Base-by-base conservation (phyloP, 1,140 invertebrate genomes). In the Neodiprion virginianus region DNA sequence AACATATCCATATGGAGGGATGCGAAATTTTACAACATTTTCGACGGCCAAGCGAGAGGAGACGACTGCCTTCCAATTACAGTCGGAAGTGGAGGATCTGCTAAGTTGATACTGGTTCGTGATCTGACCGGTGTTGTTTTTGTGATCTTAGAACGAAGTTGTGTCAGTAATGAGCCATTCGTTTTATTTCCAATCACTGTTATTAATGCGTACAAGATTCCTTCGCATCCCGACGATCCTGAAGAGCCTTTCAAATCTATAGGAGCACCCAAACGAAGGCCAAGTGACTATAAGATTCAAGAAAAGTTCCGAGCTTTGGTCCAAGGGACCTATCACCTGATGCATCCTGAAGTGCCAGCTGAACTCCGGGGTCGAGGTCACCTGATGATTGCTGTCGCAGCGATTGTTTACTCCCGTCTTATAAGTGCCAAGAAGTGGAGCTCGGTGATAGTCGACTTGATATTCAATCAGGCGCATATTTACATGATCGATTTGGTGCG, bases 381-480 rank as follows among this genome's bases (percentile, higher is more conserved):
- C 67, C 65, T 87, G 8, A 76, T 85, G 8, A 71, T 88, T 7
- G 85, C 87, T 9, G 8, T 88, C 0, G 79, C 79, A 0, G 80
- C 82, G 7, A 12, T 88, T 0, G 73, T 89, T n/a, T 88, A 88
- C 40, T 84, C 86, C 0, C 75, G 82, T 7, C 47, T 88, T 17
- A 78, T 86, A 0, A 80, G 77, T 47, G 76, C 81, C 0, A 86
- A 84, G 12, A 87, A 83, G 8, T 89, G 88, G 88, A 83, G 79
- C 0, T 83, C 75, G 14, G 69, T 76, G 0, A 53, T 88, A 17
- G 68, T 89, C 5, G 83, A 89, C 49, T 40, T 88, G 3, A 88
- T 89, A n/a, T 84, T 88, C 67, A 86, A 89, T 65, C 84, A 88
- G 8, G 81, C 87, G 0, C 84, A 88, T 28, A 82, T 88, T 0